Base-by-base conservation (phyloP, 2,888 invertebrate genomes). In the Noctua janthe region DNA sequence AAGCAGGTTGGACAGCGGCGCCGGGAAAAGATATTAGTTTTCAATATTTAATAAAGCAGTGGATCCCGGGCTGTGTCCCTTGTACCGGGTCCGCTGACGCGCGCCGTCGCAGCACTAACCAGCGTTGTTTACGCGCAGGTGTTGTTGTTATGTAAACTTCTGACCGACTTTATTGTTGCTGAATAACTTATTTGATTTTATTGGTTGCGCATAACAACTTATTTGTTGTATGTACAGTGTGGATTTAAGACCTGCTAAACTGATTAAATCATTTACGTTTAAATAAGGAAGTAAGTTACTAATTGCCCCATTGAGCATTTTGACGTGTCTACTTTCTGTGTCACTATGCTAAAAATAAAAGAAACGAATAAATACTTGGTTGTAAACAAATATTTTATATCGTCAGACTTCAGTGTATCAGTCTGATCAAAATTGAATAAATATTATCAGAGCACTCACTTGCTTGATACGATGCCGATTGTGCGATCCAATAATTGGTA, bases 11-110 rank as follows among this genome's bases (percentile, higher is more conserved):
- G 84, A 78, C 84, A 81, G 82, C 80, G 79, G 78, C 70, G 78
- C 76, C 71, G 77, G 83, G 81, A 82, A 82, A 87, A 89, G 73
- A 90, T 90, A 91, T 89, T 91, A 86, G 86, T 85, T 90, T 89
- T 86, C 81, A 89, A 90, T 89, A 89, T 90, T 89, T 87, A 89
- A 90, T 91, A 89, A 88, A 89, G 88, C 88, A 74, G 76, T 51
- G 66, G 78, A 77, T 80, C 78, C 85, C 82, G 83, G 69, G 74
- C 76, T 43, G 70, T 29, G 88, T 62, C 75, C 66, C 56, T 72
- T 13, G 75, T 67, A 69, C 73, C 66, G 67, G 69, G 86, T 81
- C 86, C 85, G 90, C 88, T 84, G 87, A 85, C 88, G 83, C 86
- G 83, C 79, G 85, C 87, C 89, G 87, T 84, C 87, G 74, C 89